These are phyloP conservation scores for Saxicola maurus DNA, from an alignment of 2,797 vertebrate species.

Conservation along the genomic window DNA sequence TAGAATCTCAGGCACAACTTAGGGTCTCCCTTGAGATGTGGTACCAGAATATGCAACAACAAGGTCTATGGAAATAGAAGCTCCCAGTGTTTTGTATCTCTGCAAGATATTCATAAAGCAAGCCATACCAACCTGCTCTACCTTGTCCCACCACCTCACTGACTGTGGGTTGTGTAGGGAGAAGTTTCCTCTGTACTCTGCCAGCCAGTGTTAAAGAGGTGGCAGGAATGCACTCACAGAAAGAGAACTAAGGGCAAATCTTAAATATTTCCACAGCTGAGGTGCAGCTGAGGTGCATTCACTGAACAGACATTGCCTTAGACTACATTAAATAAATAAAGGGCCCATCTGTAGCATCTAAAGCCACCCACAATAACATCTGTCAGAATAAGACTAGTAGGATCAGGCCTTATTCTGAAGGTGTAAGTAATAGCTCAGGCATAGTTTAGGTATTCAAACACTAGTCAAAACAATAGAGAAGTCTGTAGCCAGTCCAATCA, in stretches of 20 bases:
- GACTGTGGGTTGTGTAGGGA: accelerated
- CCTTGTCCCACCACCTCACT: background rate
- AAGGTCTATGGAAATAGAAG: background rate
- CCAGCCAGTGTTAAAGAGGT: background rate
- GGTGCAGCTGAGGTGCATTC: background rate
- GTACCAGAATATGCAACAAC: background rate
- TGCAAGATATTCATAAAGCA: background rate
- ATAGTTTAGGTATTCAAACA: background rate
- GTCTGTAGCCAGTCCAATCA: background rate
- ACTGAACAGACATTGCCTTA: background rate
- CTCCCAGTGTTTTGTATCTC: background rate
- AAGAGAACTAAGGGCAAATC: background rate
- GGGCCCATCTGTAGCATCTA: background rate
- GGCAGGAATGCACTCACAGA: background rate
- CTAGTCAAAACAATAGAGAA: background rate
- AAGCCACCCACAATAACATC: background rate
- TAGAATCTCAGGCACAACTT: background rate
- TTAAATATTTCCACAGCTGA: background rate
- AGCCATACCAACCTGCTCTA: background rate
- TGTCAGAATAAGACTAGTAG: background rate
- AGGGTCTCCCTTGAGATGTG: background rate
- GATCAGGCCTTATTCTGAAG: background rate
- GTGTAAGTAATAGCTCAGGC: background rate
- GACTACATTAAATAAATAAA: background rate
- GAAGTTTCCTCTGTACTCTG: background rate